Evolutionary conservation across 2,113 vertebrate species (phyloP).

Genomic region (Hydrochoerus hydrochaeris): DNA sequence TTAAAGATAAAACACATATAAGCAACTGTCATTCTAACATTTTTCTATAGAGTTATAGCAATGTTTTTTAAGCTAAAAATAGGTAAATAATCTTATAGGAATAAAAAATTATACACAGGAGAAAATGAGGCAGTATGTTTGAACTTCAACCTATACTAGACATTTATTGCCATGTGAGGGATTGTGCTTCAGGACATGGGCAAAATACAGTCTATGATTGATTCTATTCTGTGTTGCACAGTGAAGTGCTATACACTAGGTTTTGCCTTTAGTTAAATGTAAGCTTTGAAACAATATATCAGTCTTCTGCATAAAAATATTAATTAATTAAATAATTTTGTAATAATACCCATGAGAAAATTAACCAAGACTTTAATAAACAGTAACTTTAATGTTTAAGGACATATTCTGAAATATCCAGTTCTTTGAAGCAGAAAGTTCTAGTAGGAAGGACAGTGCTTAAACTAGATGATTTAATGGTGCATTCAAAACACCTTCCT

Average conservation of each 20-base stretch:
- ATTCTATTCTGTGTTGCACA: background rate
- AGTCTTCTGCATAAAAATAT: conserved; percentile 19
- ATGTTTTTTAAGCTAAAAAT: background rate
- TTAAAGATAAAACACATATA: background rate
- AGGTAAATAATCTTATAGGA: background rate
- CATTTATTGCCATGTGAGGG: background rate
- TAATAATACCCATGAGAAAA: background rate
- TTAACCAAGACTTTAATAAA: conserved; percentile 10
- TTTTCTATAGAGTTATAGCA: background rate
- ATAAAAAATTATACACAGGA: background rate
- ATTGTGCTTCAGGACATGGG: background rate
- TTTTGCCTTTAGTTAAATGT: background rate
- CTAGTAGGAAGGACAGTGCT: conserved; percentile 48
- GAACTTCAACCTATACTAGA: background rate
- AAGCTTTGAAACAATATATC: background rate
- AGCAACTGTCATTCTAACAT: background rate
- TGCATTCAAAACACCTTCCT: conserved; percentile 75
- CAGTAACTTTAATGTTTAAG: background rate
- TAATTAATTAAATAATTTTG: conserved; percentile 3
- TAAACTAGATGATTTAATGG: conserved; percentile 59
- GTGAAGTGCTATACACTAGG: background rate
- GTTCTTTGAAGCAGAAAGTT: conserved; percentile 39
- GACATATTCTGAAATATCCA: background rate
- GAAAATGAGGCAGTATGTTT: background rate
- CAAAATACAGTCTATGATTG: background rate